phyloP scores from a whole-genome alignment of 2,888 invertebrate species.

The Pseudococcus longispinus region DNA sequence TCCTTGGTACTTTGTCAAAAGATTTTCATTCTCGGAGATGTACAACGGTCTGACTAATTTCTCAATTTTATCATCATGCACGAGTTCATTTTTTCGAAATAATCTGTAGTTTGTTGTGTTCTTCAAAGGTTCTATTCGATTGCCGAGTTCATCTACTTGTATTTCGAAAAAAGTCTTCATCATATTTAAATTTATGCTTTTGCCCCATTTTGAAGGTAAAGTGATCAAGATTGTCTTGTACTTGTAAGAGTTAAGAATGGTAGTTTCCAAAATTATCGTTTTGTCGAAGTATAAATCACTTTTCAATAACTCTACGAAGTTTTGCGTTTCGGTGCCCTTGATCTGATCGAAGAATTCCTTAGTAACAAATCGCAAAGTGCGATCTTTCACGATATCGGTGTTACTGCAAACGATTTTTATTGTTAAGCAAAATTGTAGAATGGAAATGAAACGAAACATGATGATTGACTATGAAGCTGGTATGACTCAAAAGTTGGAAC shows the following conservation, averaged over 20 bases:
- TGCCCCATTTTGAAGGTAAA: background rate
- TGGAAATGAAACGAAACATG: background rate
- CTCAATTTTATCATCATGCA: background rate
- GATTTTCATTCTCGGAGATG: background rate
- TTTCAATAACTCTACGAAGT: background rate
- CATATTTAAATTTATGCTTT: slow-evolving; percentile 3
- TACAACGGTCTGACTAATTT: background rate
- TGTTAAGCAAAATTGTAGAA: background rate
- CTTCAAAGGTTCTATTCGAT: background rate
- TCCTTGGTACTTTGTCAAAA: background rate
- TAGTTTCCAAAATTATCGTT: background rate
- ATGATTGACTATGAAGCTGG: background rate
- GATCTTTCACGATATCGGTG: background rate
- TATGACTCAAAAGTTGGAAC: background rate
- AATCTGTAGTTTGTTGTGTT: background rate
- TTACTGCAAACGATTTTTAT: background rate
- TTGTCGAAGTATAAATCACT: slow-evolving; percentile 5
- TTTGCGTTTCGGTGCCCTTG: background rate
- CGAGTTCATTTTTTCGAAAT: background rate
- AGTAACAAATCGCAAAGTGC: background rate
- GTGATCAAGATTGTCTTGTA: background rate
- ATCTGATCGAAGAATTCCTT: background rate
- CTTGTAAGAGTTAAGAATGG: background rate
- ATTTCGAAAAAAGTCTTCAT: slow-evolving; percentile 15
- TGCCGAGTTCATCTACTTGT: background rate